Conservation (phyloP, 37 sponge, comb jelly and placozoan species). For the Oscarella lobularis region DNA sequence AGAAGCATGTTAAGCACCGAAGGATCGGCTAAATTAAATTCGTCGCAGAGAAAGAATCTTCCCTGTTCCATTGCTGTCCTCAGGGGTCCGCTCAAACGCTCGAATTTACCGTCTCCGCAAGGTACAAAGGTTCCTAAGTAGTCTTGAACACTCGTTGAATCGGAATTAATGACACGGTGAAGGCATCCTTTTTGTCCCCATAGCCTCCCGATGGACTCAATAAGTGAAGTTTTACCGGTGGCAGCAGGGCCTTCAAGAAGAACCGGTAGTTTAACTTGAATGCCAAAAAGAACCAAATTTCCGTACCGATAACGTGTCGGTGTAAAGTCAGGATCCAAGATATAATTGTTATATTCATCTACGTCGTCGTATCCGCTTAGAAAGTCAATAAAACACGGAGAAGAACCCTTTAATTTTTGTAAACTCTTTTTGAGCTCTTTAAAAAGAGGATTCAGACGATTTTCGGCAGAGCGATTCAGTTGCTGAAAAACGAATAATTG, state of each 20-base stretch:
- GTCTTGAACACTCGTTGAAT: not conserved
- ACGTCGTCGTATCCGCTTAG: not conserved
- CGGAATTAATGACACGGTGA: not conserved
- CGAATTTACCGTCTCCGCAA: slow-evolving; percentile 1
- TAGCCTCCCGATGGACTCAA: not conserved
- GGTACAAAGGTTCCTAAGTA: not conserved
- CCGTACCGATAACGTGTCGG: not conserved
- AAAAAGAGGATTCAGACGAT: not conserved
- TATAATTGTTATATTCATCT: not conserved
- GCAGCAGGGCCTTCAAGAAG: not conserved
- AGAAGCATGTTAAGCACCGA: not conserved
- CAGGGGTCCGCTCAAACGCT: not conserved
- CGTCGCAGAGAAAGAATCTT: not conserved
- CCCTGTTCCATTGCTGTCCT: not conserved
- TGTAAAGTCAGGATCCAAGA: not conserved
- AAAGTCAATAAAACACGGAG: too few relatives aligned
- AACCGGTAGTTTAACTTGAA: not conserved
- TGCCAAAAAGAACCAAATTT: not conserved
- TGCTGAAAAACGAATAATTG: not conserved
- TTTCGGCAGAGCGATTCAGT: not conserved
- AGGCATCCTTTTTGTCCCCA: not conserved
- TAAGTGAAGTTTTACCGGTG: not conserved
- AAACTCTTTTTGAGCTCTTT: not conserved
- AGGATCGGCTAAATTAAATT: not conserved
- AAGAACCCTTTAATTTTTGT: not conserved